These are phyloP conservation scores for Homarus gammarus DNA, from an alignment of 2,888 invertebrate genomes.

Conservation along the genomic window DNA sequence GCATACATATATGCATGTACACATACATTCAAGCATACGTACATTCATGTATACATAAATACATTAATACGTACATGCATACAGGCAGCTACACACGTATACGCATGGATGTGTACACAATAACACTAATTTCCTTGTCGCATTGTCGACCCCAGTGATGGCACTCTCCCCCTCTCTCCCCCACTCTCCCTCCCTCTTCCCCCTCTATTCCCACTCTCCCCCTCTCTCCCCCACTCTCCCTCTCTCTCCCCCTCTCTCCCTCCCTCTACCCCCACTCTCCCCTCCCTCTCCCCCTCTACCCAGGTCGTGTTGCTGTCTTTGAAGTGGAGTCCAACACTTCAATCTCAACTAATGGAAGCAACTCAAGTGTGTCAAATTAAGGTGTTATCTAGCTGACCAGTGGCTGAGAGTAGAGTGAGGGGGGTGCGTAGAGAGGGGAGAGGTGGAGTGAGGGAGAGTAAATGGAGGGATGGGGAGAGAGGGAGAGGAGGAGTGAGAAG, in stretches of 20 bases:
- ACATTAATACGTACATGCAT: not conserved
- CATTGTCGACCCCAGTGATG: no score
- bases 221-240: not conserved
- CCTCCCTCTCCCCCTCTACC: not conserved
- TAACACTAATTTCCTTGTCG: no score
- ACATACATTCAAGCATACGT: not conserved
- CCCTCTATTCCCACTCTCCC: not conserved
- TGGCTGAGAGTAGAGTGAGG: not conserved
- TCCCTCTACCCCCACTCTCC: constrained; percentile 4
- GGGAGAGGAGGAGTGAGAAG: no score
- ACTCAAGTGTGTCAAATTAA: constrained; percentile 61
- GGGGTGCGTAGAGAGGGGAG: no score
- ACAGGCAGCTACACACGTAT: not conserved
- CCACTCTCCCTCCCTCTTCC: constrained; percentile 10
- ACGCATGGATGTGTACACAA: no score
- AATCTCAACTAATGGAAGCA: constrained; percentile 64
- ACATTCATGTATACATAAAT: constrained; percentile 11
- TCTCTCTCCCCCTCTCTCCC: constrained; percentile 13
- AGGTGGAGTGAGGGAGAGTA: no score
- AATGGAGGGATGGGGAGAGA: no score
- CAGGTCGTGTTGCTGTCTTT: constrained; percentile 59
- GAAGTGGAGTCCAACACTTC: constrained; percentile 64
- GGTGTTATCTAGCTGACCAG: constrained; percentile 62
- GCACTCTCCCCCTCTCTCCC: constrained; percentile 26
- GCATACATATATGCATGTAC: not conserved